Conservation (phyloP, 2,113 vertebrate species). For the Cyanoderma ruficeps region DNA sequence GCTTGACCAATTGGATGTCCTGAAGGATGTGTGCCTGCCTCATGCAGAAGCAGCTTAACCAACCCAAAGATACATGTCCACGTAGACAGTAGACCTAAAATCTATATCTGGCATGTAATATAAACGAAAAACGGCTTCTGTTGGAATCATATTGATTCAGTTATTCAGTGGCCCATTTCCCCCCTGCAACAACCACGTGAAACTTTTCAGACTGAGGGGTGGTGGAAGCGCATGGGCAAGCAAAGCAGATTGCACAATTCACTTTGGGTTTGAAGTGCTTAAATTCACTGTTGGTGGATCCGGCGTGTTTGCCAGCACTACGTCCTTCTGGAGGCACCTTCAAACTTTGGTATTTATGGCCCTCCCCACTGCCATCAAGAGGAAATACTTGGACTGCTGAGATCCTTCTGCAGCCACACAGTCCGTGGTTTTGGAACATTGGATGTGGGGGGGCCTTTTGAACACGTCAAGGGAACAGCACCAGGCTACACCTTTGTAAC, state of each 20-base stretch:
- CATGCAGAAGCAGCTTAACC: too few species aligned
- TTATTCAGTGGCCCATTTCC: too few species aligned
- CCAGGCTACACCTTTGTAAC: neutral
- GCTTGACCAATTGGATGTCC: too few species aligned
- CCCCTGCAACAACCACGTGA: neutral
- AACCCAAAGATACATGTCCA: too few species aligned
- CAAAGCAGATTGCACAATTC: rapidly evolving
- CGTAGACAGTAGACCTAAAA: too few species aligned
- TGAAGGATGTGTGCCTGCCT: too few species aligned
- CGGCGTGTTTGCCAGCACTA: neutral
- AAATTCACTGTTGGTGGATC: rapidly evolving
- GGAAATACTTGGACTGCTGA: neutral
- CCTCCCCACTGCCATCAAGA: rapidly evolving
- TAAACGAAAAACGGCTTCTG: too few species aligned
- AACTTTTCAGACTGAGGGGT: neutral
- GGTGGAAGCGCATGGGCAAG: neutral
- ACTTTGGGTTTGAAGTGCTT: neutral
- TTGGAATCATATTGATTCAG: too few species aligned
- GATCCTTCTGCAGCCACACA: neutral
- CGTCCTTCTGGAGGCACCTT: neutral
- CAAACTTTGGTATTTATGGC: rapidly evolving
- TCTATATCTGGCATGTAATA: too few species aligned
- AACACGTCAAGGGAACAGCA: rapidly evolving
- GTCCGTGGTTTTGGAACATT: rapidly evolving
- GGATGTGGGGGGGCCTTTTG: neutral